Evolutionary conservation across 2,888 invertebrate species (phyloP), one percentile per base, ranked within the genome.

Genomic region (Athripsodes cinereus): DNA sequence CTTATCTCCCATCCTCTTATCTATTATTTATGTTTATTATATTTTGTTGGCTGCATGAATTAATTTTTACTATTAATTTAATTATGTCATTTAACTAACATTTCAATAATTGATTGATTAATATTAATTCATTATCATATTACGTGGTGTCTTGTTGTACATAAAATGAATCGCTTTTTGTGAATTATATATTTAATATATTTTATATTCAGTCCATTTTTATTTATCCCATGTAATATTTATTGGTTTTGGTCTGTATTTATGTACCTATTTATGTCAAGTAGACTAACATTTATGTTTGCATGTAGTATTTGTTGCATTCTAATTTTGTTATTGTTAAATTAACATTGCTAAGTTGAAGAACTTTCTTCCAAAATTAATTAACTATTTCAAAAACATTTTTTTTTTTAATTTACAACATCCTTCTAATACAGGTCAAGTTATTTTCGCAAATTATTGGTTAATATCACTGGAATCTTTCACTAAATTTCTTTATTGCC

Each of bases 1-100:
- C 66, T 64, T 66, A 66, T 60, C 64, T 40, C 61, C 69, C 64
- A 69, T 69, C 70, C 70, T 66, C 66, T 67, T 65, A 66, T 64
- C 66, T 66, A 60, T 64, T 40, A 64, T 68, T 67, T 66, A 66
- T 69, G 65, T 67, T 64, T 66, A 53, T 58, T 57, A 21, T 59
- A 49, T 59, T 55, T 52, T 54, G 22, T 40, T 22, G 58, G 55
- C 26, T 60, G 61, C 61, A 59, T 57, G 56, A 66, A 66, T 60
- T 13, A 8, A 31, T 40, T 13, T 26, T 10, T 26, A 6, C 26
- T 26, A 26, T 6, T 26, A 26, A 6, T 26, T 10, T 26, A 66
- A 66, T 61, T 48, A 64, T 67, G 66, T 66, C 60, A 64, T 66
- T 64, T 65, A 62, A 65, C 64, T 65, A 63, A 64, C 60, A 62